Evolutionary conservation across 2,113 vertebrate species (phyloP), one percentile per base, ranked within the genome.

Genomic region (Engraulis encrasicolus): DNA sequence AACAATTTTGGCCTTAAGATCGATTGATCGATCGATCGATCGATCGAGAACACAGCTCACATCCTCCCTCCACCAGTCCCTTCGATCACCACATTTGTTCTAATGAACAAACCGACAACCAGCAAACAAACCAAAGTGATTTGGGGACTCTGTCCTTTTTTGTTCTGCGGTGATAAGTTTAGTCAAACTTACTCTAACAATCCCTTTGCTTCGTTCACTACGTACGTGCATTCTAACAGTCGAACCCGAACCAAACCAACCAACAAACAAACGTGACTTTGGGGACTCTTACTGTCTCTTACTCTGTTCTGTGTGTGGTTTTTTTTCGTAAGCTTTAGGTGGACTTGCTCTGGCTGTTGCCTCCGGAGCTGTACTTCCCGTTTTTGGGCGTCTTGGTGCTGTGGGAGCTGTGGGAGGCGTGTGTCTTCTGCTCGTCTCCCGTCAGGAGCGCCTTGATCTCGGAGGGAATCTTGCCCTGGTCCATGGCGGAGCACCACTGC

Each of bases 401-500:
- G n/a, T n/a, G n/a, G 77, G 93, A 90, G 90, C 91, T 94, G 77
- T 95, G 96, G 58, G 94, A n/a, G n/a, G n/a, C n/a, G n/a, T n/a
- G 93, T 14, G 91, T 94, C 86, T 90, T 96, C 87, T 96, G 97
- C 80, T 99, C 98, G 71, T 99, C 98, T 78, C 96, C 97, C 0
- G 96, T 98, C 66, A 99, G 95, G 0, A 99, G 93, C 34, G 98
- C 98, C 94, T 97, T 98, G 87, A 99, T 99, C 94, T 99, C 98
- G 0, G 98, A 99, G 14, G 98, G 98, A 91, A 99, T 99, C 93
- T 99, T 99, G 45, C 98, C 98, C 94, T 98, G 97, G 89, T 99
- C 98, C 98, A 99, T 99, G 12, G 98, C 98, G 37, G 96, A 93
- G 84, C 98, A 99, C 98, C 98, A 99, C 94, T 99, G 98, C 89